Percentiles rank a stretch among this genome's conserved stretches.
These are phyloP conservation scores for Propsilocerus akamusi DNA, from an alignment of 1,140 invertebrate genomes.

Conservation along the genomic window DNA sequence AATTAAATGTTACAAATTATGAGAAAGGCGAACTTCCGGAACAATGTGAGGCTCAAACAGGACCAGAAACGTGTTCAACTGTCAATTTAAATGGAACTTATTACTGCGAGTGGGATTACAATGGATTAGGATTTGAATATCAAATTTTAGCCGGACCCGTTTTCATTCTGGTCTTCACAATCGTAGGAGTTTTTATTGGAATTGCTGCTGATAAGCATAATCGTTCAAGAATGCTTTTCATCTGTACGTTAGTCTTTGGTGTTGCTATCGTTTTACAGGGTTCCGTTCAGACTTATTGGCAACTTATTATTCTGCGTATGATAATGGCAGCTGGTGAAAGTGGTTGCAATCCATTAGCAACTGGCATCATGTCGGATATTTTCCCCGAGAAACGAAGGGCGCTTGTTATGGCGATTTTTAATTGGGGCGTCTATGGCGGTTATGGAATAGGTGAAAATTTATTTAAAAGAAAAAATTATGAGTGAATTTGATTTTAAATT, in stretches of 20 bases:
- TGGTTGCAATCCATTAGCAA: conserved; percentile 76
- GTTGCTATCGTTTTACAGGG: conserved; percentile 67
- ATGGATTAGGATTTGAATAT: conserved; percentile 78
- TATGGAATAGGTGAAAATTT: neutral
- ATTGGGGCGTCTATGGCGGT: conserved; percentile 87
- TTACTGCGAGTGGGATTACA: conserved; percentile 84
- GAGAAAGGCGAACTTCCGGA: conserved; percentile 35
- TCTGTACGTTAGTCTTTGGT: conserved; percentile 64
- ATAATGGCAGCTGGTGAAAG: conserved; percentile 73
- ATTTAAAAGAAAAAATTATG: neutral
- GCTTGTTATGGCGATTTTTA: conserved; percentile 81
- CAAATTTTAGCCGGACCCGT: conserved; percentile 81
- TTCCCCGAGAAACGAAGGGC: conserved; percentile 66
- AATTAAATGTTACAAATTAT: conserved; percentile 45
- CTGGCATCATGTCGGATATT: conserved; percentile 65
- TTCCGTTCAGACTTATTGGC: conserved; percentile 73
- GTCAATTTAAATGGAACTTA: conserved; percentile 43
- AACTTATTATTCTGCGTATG: conserved; percentile 70
- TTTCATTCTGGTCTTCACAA: conserved; percentile 79
- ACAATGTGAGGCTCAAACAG: conserved; percentile 29
- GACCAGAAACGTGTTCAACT: conserved; percentile 28
- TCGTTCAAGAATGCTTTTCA: conserved; percentile 52
- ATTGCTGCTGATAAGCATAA: conserved; percentile 62
- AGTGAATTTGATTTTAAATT: conserved; percentile 49
- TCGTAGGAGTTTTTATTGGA: conserved; percentile 71